These are phyloP conservation scores for Limonius californicus DNA, from an alignment of 1,140 invertebrate species.

Conservation along the genomic window DNA sequence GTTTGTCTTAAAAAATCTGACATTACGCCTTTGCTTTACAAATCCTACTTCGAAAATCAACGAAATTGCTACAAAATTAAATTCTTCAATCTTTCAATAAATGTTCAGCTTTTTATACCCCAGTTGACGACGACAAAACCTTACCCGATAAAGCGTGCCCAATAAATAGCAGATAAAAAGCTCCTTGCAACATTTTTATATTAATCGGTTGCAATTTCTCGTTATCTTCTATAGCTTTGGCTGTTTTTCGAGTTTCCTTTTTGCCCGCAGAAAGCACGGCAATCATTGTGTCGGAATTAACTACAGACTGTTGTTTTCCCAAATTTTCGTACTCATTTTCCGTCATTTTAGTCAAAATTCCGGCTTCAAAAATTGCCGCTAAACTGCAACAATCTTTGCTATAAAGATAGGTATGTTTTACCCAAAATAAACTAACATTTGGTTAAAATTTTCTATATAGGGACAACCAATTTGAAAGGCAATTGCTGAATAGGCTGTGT, in stretches of 20 bases:
- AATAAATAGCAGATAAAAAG: slow-evolving; percentile 60
- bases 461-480: slow-evolving; percentile 69
- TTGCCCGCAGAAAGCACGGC: slow-evolving; percentile 30
- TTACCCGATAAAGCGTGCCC: slow-evolving; percentile 54
- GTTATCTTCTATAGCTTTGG: slow-evolving; percentile 37
- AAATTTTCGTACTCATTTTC: slow-evolving; percentile 64
- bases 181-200: slow-evolving; percentile 61
- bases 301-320: slow-evolving; percentile 51
- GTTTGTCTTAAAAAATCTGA: neutral
- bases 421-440: slow-evolving; percentile 62
- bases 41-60: slow-evolving; percentile 30
- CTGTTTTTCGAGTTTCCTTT: slow-evolving; percentile 36
- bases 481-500: slow-evolving; percentile 68
- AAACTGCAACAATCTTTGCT: slow-evolving; percentile 47
- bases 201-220: slow-evolving; percentile 56
- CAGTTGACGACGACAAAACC: neutral
- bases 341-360: slow-evolving; percentile 67
- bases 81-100: no score
- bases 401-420: neutral
- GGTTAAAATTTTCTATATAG: slow-evolving; percentile 64
- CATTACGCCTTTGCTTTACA: slow-evolving; percentile 25
- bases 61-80: slow-evolving; percentile 11
- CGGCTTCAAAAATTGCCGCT: slow-evolving; percentile 66
- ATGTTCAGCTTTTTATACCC: slow-evolving; percentile 4
- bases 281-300: slow-evolving; percentile 44